phyloP scores from a whole-genome alignment of 2,797 vertebrate genomes.

The Paedocypris micromegethes region DNA sequence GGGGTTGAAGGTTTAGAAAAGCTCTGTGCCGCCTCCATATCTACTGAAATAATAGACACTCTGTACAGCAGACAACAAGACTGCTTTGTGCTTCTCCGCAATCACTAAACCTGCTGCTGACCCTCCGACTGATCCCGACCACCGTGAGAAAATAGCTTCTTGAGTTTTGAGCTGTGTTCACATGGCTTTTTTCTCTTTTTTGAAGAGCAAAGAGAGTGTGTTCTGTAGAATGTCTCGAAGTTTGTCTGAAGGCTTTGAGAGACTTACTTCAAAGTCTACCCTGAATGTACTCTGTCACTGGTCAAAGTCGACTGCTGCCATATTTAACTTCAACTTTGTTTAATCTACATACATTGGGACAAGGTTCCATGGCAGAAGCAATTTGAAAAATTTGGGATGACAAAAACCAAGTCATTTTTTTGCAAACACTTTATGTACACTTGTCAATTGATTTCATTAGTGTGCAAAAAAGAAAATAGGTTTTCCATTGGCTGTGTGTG shows the following conservation, averaged over 20 bases:
- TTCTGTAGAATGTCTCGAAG: conserved; percentile 30
- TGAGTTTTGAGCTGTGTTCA: conserved; percentile 21
- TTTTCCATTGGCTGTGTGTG: too few species aligned
- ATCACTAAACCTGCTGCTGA: conserved; percentile 44
- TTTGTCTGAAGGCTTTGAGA: conserved; percentile 33
- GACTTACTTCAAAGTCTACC: conserved; percentile 38
- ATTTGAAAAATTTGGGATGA: too few species aligned
- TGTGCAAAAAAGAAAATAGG: too few species aligned
- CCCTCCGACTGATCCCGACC: conserved; percentile 46
- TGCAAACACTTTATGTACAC: neutral
- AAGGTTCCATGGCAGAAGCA: too few species aligned
- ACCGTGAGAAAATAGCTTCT: conserved; percentile 42
- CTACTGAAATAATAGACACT: conserved; percentile 61
- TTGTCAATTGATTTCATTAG: too few species aligned
- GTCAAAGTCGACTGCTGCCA: conserved; percentile 29
- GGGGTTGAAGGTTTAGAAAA: conserved; percentile 70
- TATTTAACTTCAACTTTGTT: conserved; percentile 20
- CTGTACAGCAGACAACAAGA: conserved; percentile 67
- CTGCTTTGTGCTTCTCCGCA: conserved; percentile 64
- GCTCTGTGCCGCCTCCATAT: conserved; percentile 61
- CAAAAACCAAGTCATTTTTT: neutral
- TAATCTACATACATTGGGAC: neutral
- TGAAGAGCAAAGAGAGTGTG: neutral
- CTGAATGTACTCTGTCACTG: conserved; percentile 27
- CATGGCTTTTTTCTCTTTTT: neutral